A percentile compares a stretch with the other conserved stretches of the same genome.
Evolutionary conservation across 2,888 invertebrate genomes (phyloP).

Genomic region (Petrophora chlorosata): DNA sequence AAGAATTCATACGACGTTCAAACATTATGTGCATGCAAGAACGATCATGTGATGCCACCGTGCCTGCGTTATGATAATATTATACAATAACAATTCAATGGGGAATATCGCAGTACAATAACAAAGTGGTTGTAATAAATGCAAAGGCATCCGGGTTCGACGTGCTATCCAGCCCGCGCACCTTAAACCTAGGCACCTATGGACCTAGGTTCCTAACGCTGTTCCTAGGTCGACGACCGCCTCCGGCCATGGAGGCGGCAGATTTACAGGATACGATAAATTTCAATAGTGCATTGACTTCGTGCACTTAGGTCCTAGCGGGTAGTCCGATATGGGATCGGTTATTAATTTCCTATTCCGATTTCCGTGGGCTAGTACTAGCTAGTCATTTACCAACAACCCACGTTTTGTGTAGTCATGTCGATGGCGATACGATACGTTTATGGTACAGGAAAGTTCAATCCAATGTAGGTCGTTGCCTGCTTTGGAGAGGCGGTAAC

Average conservation of each 20-base stretch:
- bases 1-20: no score
- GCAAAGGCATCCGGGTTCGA: constrained; percentile 67
- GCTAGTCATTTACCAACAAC: background rate
- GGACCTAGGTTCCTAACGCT: constrained; percentile 70
- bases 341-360: constrained; percentile 17
- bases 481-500: background rate
- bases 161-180: constrained; percentile 59
- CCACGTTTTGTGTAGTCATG: background rate
- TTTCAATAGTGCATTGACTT: constrained; percentile 81
- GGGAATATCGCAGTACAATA: constrained; percentile 31
- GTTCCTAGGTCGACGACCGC: constrained; percentile 74
- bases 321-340: constrained; percentile 38
- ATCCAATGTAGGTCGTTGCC: background rate
- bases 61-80: constrained; percentile 10
- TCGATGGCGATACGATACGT: no score
- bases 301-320: constrained; percentile 52
- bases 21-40: constrained; percentile 1
- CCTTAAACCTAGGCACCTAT: constrained; percentile 55
- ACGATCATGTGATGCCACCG: no score
- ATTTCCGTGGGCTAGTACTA: constrained; percentile 9
- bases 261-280: constrained; percentile 81
- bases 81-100: background rate
- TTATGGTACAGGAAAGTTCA: no score
- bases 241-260: constrained; percentile 67
- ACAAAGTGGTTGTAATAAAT: constrained; percentile 40